Base-by-base conservation (phyloP, 2,113 vertebrate genomes). In the Noturus placidus region DNA sequence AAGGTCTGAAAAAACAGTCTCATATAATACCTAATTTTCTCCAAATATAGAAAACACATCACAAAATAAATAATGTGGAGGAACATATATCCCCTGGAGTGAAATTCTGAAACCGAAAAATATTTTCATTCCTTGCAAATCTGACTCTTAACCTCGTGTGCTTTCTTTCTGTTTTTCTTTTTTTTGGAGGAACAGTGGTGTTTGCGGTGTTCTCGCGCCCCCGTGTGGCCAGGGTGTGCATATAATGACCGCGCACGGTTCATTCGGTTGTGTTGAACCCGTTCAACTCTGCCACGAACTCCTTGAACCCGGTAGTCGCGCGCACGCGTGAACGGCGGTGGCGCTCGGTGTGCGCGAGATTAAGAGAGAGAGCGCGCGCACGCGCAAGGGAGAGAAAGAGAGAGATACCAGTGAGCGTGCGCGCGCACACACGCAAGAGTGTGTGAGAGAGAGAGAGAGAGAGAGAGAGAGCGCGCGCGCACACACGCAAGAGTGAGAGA, bases 201-300 rank as follows among this genome's bases (percentile, higher is more conserved):
- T 17, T 5, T n/a, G 7, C 33, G 20, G 74, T 84, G 50, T 42
- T 77, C 1, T 82, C 7, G 84, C 82, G 90, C 59, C 88, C 76
- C 61, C 61, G 22, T 46, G 90, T 85, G 90, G 70, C 6, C 52
- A n/a, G 4, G 9, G 46, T 50, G 19, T 88, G 25, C 54, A 8
- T n/a, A 6, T 54, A 38, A 9, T 42, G 10, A 33, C 33, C 54
- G 50, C 14, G 4, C 52, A 19, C 22, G 54, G 84, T 85, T 85
- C 84, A 85, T 17, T 54, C 72, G 65, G 63, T 52, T 63, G 84
- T 65, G 82, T 22, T 88, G 90, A 91, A 91, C 87, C 56, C 85
- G 80, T 87, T 91, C 54, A 85, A 86, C 85, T 90, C 85, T 67
- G 72, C 72, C 33, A 56, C 87, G 89, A 88, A 91, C 89, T 90